Base-by-base conservation (phyloP, 2,888 invertebrate species). In the Ellobium chinense region DNA sequence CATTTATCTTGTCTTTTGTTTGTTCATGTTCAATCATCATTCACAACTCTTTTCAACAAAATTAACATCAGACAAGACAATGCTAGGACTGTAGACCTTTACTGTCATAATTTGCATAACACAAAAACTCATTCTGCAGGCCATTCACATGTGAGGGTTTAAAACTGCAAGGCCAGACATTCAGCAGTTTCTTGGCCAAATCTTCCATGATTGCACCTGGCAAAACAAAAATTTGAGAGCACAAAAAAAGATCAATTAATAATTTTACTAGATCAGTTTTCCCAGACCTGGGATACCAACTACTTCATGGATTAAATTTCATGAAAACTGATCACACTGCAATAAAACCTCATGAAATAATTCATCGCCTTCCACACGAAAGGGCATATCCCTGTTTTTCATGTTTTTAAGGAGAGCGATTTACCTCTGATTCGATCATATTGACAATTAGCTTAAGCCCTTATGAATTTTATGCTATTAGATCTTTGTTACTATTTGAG, bases 41-140 rank as follows among this genome's bases (percentile, higher is more conserved):
- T n/a, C n/a, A n/a, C n/a, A n/a, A n/a, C n/a, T n/a, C n/a, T n/a
- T n/a, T n/a, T n/a, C n/a, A n/a, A n/a, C n/a, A n/a, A n/a, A n/a
- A n/a, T n/a, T n/a, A n/a, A n/a, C n/a, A n/a, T n/a, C n/a, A n/a
- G n/a, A n/a, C n/a, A n/a, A n/a, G n/a, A n/a, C n/a, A n/a, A n/a
- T n/a, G n/a, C n/a, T n/a, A n/a, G n/a, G n/a, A n/a, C n/a, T n/a
- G n/a, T n/a, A 78, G 68, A 29, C 14, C 2, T 63, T 46, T 54
- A 82, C 85, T 84, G 18, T 96, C 94, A 93, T 97, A 98, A 94
- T 98, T 98, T 65, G 97, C 95, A 93, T 95, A 99, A 93, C 98
- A 97, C 69, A 95, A 95, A 94, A 99, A 99, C 93, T 97, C 97
- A 94, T 99, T 99, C 0, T 96, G 97, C 89, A 99, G 94, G 93